Base-by-base conservation (phyloP, 2,113 vertebrate genomes). In the Ahaetulla prasina region DNA sequence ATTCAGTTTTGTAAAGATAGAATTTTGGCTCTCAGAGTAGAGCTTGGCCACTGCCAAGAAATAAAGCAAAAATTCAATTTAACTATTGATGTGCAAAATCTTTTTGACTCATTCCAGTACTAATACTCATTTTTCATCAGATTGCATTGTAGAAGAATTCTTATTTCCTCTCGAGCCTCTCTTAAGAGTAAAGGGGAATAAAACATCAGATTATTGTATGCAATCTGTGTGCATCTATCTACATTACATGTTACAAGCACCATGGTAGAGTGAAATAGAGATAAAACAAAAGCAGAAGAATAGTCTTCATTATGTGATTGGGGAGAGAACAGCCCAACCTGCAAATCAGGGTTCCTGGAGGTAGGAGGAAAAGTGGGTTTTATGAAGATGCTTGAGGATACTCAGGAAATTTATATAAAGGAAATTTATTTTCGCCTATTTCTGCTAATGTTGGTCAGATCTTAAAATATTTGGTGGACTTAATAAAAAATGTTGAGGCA, bases 1-100 rank as follows among this genome's bases (percentile, higher is more conserved):
- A 68, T 91, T 94, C 94, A 94, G 93, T 96, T 95, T 89, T 95
- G 93, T 84, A 0, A 94, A 94, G 91, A 94, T 27, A 3, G 1
- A 86, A 93, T 92, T 50, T 90, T 89, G 95, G 93, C 93, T 60
- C 55, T 57, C 85, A 87, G 88, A 39, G 87, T 84, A 92, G 90
- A 92, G 91, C 20, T 92, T 89, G 7, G 18, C 91, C 94, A 92
- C 74, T 87, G 89, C 85, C 89, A 93, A 93, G 86, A 91, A 95
- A 53, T 49, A 84, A 93, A 0, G 0, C 88, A 87, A 47, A 85
- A 47, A 80, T 27, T 27, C 45, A 22, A 89, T 92, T 94, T 94
- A 91, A 1, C 95, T 95, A 89, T 88, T 35, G 88, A 30, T 54
- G 93, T 93, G 93, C 92, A 94, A 84, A 16, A 1, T 94, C 93